Evolutionary conservation across 2,113 vertebrate genomes (phyloP).

Genomic region (Rhegmatorhina hoffmannsi): DNA sequence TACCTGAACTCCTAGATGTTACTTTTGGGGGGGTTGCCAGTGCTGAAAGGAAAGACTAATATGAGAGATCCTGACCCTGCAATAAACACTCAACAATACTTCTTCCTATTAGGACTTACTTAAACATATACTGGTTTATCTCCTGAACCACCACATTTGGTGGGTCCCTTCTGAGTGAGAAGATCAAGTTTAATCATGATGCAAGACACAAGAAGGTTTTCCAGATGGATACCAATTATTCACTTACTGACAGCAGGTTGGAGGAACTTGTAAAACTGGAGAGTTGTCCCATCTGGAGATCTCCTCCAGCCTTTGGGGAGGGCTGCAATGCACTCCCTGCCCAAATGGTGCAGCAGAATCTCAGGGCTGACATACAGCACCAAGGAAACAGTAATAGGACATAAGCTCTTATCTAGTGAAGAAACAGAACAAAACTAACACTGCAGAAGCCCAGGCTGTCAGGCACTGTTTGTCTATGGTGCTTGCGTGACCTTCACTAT

Average conservation of each 20-base stretch:
- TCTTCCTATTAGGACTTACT: neutral
- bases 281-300: neutral
- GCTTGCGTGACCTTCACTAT: neutral
- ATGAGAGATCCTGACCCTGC: neutral
- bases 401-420: neutral
- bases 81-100: conserved; percentile 45
- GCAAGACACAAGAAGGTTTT: neutral
- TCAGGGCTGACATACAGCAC: neutral
- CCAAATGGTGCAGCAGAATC: neutral
- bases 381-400: neutral
- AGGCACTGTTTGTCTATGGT: neutral
- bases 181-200: neutral
- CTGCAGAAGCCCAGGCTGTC: conserved; percentile 27
- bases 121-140: neutral
- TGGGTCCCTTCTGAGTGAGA: neutral
- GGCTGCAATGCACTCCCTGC: neutral
- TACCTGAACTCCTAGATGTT: conserved; percentile 18
- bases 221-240: neutral
- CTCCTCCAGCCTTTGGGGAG: neutral
- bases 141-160: neutral
- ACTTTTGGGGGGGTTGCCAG: conserved; percentile 40
- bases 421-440: neutral
- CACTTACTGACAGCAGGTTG: neutral
- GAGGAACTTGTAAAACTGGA: neutral
- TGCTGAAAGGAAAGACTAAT: conserved; percentile 35